Evolutionary conservation across 1,140 invertebrate genomes (phyloP).

Genomic region (Hyphantria cunea): DNA sequence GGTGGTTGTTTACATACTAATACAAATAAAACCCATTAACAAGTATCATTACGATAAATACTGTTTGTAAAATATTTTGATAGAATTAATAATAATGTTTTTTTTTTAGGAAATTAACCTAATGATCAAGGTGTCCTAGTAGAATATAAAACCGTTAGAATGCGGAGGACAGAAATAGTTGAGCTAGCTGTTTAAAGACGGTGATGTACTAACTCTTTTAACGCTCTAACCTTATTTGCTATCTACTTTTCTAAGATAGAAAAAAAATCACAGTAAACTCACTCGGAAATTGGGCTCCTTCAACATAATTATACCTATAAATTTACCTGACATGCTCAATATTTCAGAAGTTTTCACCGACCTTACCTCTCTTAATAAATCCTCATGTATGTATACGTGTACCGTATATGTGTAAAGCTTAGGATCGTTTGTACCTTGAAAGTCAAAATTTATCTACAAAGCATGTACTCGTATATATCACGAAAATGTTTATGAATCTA

Average conservation of each 20-base stretch:
- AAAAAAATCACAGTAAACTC: slow-evolving; percentile 68
- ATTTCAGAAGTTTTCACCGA: slow-evolving; percentile 76
- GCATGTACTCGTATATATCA: not conserved
- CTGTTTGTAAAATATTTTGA: no score
- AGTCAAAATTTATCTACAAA: no score
- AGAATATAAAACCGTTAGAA: no score
- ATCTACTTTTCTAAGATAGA: slow-evolving; percentile 45
- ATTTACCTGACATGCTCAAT: slow-evolving; percentile 75
- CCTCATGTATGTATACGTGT: slow-evolving; percentile 50
- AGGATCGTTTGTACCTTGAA: slow-evolving; percentile 23
- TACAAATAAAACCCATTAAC: no score
- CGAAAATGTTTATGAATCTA: not conserved
- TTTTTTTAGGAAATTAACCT: no score
- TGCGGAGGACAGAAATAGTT: no score
- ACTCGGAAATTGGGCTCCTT: slow-evolving; percentile 59
- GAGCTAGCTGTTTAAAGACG: no score
- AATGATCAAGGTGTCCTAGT: no score
- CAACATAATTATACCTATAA: slow-evolving; percentile 79
- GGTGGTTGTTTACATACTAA: no score
- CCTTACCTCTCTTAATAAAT: slow-evolving; percentile 75
- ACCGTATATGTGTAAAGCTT: slow-evolving; percentile 36
- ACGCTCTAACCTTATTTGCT: slow-evolving; percentile 31
- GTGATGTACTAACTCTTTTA: slow-evolving; percentile 24
- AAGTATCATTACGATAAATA: no score
- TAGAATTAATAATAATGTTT: no score